Evolutionary conservation across 53 echinoderm and acorn worm species (phyloP), one percentile per base, ranked within the genome.

Genomic region (Luidia sarsii): DNA sequence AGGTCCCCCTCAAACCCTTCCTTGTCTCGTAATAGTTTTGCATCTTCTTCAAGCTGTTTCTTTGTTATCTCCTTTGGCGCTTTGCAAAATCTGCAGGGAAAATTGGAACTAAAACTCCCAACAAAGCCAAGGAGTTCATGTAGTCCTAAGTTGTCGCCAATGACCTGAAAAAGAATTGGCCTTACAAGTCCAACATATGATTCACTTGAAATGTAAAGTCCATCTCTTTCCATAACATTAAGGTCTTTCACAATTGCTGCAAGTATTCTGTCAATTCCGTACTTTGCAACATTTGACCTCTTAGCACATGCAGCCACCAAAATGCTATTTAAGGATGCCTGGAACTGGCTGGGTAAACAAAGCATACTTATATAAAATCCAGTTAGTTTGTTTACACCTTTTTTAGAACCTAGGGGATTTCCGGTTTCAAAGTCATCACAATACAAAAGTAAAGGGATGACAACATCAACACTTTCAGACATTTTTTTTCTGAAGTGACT

Each of bases 361-460:
- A 77, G 57, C 4, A 71, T 2, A 31, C 64, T 72, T 30, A 33
- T 23, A 24, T 84, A 84, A 48, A 84, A 84, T 2, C 48, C 80
- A 70, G 50, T 39, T 23, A 87, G 30, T 48, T 87, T 80, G 49
- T 80, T 59, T 32, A 33, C 46, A 31, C 87, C 87, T 33, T 64
- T 80, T 35, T 41, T 80, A 4, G 87, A 69, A 18, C 87, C 81
- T 3, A 81, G 46, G 22, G 87, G 87, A 70, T 87, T 87, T n/a
- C 64, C 87, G 14, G 65, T 45, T 64, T 87, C 81, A 71, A 50
- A 81, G 28, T 81, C 81, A 64, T 87, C 81, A 71, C 39, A 48
- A 39, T 87, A 87, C 7, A 87, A 50, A 7, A 84, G 45, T 22
- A 70, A 6, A 31, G 70, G 70, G 13, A 57, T 69, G 7, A 80